phyloP scores from a whole-genome alignment of 2,113 vertebrate species.

The Catharus bicknelli region DNA sequence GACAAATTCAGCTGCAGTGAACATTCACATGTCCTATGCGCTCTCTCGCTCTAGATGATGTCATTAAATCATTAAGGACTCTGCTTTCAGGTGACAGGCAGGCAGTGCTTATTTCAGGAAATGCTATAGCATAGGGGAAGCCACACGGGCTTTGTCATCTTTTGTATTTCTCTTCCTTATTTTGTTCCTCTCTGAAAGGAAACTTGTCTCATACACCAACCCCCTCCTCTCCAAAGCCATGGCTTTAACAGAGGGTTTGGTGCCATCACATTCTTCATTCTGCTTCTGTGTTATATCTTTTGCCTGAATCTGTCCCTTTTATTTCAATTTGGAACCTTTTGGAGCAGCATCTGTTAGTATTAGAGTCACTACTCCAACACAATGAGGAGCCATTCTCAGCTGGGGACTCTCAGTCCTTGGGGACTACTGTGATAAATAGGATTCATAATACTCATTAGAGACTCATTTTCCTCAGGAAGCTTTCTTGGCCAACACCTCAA shows the following conservation, averaged over 20 bases:
- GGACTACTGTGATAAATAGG: constrained; percentile 52
- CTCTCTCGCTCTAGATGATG: not conserved
- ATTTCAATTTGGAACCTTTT: constrained; percentile 44
- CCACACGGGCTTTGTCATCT: constrained; percentile 31
- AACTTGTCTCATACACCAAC: constrained; percentile 20
- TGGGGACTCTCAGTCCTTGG: constrained; percentile 51
- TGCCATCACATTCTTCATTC: constrained; percentile 33
- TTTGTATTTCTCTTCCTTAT: constrained; percentile 47
- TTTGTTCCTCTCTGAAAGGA: constrained; percentile 46
- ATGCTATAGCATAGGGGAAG: constrained; percentile 1
- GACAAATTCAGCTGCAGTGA: not conserved
- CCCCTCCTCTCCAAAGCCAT: constrained; percentile 11
- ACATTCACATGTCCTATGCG: not conserved
- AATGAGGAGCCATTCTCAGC: constrained; percentile 59
- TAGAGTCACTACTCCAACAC: constrained; percentile 53
- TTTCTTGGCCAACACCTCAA: constrained; percentile 58
- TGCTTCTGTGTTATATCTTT: not conserved
- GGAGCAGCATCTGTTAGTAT: constrained; percentile 56
- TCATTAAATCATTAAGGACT: constrained; percentile 19
- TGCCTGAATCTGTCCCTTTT: constrained; percentile 6
- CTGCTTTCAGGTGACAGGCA: constrained; percentile 12
- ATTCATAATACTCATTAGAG: constrained; percentile 58
- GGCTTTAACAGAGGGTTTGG: constrained; percentile 18
- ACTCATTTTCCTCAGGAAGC: constrained; percentile 51
- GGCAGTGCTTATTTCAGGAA: constrained; percentile 47